These are phyloP conservation scores for Sandelia bainsii DNA, from an alignment of 2,797 vertebrate genomes.

Conservation along the genomic window DNA sequence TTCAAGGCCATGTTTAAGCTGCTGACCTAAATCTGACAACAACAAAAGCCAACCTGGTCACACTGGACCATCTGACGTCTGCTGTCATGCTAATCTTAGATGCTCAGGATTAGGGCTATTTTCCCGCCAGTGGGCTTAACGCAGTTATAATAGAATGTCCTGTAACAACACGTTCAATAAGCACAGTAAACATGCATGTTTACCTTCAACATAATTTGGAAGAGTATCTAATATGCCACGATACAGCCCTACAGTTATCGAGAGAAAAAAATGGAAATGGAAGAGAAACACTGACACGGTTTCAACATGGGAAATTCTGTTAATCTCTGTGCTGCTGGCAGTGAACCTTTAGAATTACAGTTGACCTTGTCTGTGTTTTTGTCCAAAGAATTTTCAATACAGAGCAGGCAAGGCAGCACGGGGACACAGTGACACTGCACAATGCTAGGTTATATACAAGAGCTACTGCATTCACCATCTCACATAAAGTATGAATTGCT, in stretches of 20 bases:
- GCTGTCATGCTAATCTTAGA: constrained; percentile 81
- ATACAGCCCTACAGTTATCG: constrained; percentile 23
- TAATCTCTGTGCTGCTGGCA: constrained; percentile 72
- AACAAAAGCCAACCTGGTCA: constrained; percentile 81
- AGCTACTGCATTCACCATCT: constrained; percentile 37
- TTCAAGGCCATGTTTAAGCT: constrained; percentile 74
- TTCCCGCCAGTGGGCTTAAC: constrained; percentile 70
- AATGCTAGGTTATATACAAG: constrained; percentile 43
- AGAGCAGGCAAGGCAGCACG: constrained; percentile 48
- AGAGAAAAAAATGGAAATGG: constrained; percentile 30
- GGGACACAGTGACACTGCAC: constrained; percentile 51
- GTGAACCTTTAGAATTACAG: constrained; percentile 72
- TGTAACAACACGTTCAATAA: constrained; percentile 54
- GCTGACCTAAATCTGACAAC: constrained; percentile 83
- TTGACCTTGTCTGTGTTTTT: constrained; percentile 73
- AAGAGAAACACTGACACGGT: constrained; percentile 42
- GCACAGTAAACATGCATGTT: constrained; percentile 62
- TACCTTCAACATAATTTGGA: constrained; percentile 48
- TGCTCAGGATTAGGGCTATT: constrained; percentile 81
- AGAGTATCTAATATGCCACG: constrained; percentile 24
- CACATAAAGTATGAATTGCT: constrained; percentile 46
- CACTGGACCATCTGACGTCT: constrained; percentile 83
- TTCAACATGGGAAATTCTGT: constrained; percentile 60
- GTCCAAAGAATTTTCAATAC: constrained; percentile 67
- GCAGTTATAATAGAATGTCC: constrained; percentile 66